Evolutionary conservation across 2,797 vertebrate species (phyloP), one percentile per base, ranked within the genome.

Genomic region (Serranus cabrilla): DNA sequence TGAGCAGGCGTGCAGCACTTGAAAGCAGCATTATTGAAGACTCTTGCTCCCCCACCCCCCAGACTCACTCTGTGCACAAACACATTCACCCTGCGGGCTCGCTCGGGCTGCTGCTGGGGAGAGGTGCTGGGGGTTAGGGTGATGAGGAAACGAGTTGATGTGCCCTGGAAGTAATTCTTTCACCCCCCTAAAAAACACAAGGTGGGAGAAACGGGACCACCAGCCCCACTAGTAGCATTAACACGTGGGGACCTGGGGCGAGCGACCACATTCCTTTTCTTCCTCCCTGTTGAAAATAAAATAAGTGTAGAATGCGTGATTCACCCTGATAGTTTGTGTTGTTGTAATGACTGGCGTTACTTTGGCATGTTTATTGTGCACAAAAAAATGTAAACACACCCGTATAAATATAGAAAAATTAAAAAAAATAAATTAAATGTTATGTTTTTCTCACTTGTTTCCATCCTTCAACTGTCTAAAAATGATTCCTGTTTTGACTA

Each of bases 111-210:
- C 27, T 67, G 82, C 37, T 70, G 86, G 76, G 25, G 31, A 17
- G 55, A 34, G 67, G 74, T 31, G 63, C 11, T 17, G 55, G 56
- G 60, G 85, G 78, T 66, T 68, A 78, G 90, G 85, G 85, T 74
- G 82, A 87, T 86, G 92, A 95, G 94, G 94, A 95, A 95, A 94
- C 91, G 81, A 88, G 86, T 76, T 93, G 84, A 91, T 93, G 84
- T 95, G 94, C 94, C 94, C 95, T 95, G 95, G 95, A 96, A 95
- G 95, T 95, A 90, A 93, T 95, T 93, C 89, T 89, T 87, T 85
- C 91, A 65, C 90, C 90, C 89, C 74, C 59, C 18, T 0, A n/a
- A 40, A 20, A 57, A 80, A 86, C 66, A 87, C 76, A 90, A 90
- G 86, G 87, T 92, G 87, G 73, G 74, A 75, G 71, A 84, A 86